A percentile compares a stretch with the other conserved stretches of the same genome.
Evolutionary conservation across 64 coral and sea anemone species (phyloP).

Genomic region (Pachyseris speciosa): DNA sequence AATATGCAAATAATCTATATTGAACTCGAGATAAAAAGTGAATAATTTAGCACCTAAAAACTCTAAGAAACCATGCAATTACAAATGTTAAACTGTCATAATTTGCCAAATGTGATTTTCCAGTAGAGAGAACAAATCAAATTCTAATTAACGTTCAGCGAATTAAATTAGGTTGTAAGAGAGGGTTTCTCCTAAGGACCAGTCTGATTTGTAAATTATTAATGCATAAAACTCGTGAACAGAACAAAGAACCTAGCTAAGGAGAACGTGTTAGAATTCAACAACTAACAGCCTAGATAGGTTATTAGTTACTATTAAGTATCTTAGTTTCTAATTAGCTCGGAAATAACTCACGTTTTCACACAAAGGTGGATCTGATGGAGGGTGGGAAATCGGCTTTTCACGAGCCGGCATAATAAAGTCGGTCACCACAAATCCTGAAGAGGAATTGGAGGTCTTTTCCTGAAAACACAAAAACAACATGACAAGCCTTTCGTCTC

Average conservation of each 20-base stretch:
- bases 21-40: too few species aligned
- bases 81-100: not conserved
- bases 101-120: not conserved
- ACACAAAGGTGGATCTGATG: slow-evolving; percentile 81
- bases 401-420: slow-evolving; percentile 83
- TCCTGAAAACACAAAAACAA: slow-evolving; percentile 33
- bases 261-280: not conserved
- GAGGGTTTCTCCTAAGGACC: not conserved
- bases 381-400: slow-evolving; percentile 74
- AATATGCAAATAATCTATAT: too few species aligned
- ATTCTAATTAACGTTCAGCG: not conserved
- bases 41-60: too few species aligned
- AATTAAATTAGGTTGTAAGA: not conserved
- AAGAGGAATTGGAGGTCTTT: slow-evolving; percentile 22
- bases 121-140: not conserved
- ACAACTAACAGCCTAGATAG: not conserved
- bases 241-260: slow-evolving; percentile 7
- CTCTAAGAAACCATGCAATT: not conserved
- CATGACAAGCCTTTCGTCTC: not conserved
- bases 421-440: slow-evolving; percentile 49
- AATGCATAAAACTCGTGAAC: not conserved
- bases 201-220: slow-evolving; percentile 11
- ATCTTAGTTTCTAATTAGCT: not conserved
- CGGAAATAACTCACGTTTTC: slow-evolving; percentile 69
- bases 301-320: not conserved